These are phyloP conservation scores for Siniperca chuatsi DNA, from an alignment of 2,113 vertebrate species.

Conservation along the genomic window DNA sequence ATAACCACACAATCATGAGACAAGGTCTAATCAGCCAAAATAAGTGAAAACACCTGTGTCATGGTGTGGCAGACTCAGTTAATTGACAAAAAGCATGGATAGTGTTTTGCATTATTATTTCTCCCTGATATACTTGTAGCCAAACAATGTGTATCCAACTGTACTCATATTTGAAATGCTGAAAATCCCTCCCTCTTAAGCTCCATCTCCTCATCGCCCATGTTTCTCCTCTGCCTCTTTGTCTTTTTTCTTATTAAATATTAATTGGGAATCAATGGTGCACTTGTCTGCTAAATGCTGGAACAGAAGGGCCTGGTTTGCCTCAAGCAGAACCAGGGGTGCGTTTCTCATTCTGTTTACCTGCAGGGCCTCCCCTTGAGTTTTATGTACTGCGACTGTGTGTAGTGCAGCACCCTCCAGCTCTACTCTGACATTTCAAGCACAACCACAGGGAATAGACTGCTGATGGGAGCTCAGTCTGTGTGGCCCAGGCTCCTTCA, in stretches of 20 bases:
- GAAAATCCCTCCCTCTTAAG: slow-evolving; percentile 7
- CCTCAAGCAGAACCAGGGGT: slow-evolving; percentile 77
- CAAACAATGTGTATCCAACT: slow-evolving; percentile 27
- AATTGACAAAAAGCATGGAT: not conserved
- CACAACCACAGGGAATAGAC: slow-evolving; percentile 57
- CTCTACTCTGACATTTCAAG: slow-evolving; percentile 75
- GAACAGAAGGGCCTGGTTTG: slow-evolving; percentile 80
- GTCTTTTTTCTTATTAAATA: slow-evolving; percentile 81
- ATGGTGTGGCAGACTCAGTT: slow-evolving; percentile 5
- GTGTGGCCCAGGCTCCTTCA: slow-evolving; percentile 69
- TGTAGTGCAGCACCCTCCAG: slow-evolving; percentile 63
- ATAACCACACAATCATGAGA: not conserved
- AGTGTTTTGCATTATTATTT: not conserved
- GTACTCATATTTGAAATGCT: slow-evolving; percentile 34
- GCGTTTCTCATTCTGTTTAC: slow-evolving; percentile 76
- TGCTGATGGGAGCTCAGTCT: slow-evolving; percentile 63
- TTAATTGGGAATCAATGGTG: slow-evolving; percentile 86
- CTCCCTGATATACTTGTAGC: slow-evolving; percentile 7
- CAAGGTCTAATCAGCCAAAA: slow-evolving; percentile 2
- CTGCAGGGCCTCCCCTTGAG: slow-evolving; percentile 67
- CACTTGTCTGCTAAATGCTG: slow-evolving; percentile 84
- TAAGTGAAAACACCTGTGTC: slow-evolving; percentile 10
- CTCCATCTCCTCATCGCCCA: slow-evolving; percentile 25
- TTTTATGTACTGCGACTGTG: slow-evolving; percentile 72
- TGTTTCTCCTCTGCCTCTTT: slow-evolving; percentile 59